phyloP scores from a whole-genome alignment of 2,888 invertebrate genomes.

The Caenorhabditis drosophilae region DNA sequence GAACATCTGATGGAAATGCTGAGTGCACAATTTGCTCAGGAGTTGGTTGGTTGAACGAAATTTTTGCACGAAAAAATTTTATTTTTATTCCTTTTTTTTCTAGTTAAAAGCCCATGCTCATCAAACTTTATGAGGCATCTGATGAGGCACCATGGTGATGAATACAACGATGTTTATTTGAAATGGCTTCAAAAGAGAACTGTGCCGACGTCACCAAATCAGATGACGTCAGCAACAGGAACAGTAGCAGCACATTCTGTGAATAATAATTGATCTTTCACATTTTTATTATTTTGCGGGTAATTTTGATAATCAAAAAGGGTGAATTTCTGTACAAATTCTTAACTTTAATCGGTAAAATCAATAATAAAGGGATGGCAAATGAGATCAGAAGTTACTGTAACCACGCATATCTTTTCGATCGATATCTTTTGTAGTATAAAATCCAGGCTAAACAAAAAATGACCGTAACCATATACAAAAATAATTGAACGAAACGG shows the following conservation, averaged over 20 bases:
- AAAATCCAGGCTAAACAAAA: slow-evolving; percentile 26
- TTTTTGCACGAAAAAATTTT: background rate
- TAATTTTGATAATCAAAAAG: too few species aligned
- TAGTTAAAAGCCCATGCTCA: slow-evolving; percentile 53
- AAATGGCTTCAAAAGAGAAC: slow-evolving; percentile 52
- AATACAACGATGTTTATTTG: slow-evolving; percentile 53
- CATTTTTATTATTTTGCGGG: too few species aligned
- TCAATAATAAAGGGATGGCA: too few species aligned
- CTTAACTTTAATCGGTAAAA: too few species aligned
- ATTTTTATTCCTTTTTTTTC: slow-evolving; percentile 1
- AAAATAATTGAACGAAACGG: slow-evolving; percentile 35
- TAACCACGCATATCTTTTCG: slow-evolving; percentile 25
- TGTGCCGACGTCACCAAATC: too few species aligned
- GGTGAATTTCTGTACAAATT: too few species aligned
- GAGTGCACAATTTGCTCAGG: slow-evolving; percentile 53
- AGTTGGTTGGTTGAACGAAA: slow-evolving; percentile 21
- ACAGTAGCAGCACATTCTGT: too few species aligned
- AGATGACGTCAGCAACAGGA: too few species aligned
- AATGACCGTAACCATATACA: slow-evolving; percentile 19
- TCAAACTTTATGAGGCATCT: slow-evolving; percentile 59
- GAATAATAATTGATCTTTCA: too few species aligned
- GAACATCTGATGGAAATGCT: slow-evolving; percentile 54
- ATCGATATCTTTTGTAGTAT: slow-evolving; percentile 15
- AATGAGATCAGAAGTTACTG: too few species aligned
- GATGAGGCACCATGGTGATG: slow-evolving; percentile 52